A percentile compares a stretch with the other conserved stretches of the same genome.
Evolutionary conservation across 1,140 invertebrate genomes (phyloP).

Genomic region (Phocides pigmalion): DNA sequence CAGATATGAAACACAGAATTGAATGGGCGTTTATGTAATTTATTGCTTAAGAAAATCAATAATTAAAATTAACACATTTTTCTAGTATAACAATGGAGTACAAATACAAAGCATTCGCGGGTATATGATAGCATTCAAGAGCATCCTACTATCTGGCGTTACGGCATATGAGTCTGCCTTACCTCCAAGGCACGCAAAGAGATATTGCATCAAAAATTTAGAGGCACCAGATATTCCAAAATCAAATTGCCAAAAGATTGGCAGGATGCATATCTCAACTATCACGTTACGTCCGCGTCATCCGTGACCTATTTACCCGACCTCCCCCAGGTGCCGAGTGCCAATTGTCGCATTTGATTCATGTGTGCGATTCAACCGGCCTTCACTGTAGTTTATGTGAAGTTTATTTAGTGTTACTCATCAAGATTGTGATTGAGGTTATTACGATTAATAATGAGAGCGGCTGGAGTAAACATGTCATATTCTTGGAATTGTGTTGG

Average conservation of each 20-base stretch:
- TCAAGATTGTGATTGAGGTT: conserved; percentile 27
- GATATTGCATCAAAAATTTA: too few relatives aligned
- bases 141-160: too few relatives aligned
- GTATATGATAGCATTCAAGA: too few relatives aligned
- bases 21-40: too few relatives aligned
- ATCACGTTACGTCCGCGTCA: conserved; percentile 12
- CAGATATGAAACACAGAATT: too few relatives aligned
- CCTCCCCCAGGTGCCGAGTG: conserved; percentile 32
- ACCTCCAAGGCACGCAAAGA: too few relatives aligned
- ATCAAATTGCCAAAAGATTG: conserved; percentile 20
- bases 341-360: conserved; percentile 39
- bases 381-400: conserved; percentile 11
- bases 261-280: conserved; percentile 26
- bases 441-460: conserved; percentile 24
- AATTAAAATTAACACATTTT: too few relatives aligned
- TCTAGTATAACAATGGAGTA: too few relatives aligned
- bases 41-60: too few relatives aligned
- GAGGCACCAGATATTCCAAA: too few relatives aligned
- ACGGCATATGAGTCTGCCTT: too few relatives aligned
- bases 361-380: conserved; percentile 26
- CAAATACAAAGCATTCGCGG: too few relatives aligned
- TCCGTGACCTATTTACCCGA: conserved; percentile 36
- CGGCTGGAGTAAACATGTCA: conserved; percentile 5
- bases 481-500: not conserved
- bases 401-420: conserved; percentile 16